Evolutionary conservation across 2,113 vertebrate genomes (phyloP), one percentile per base, ranked within the genome.

Genomic region (Psephotus haematonotus): DNA sequence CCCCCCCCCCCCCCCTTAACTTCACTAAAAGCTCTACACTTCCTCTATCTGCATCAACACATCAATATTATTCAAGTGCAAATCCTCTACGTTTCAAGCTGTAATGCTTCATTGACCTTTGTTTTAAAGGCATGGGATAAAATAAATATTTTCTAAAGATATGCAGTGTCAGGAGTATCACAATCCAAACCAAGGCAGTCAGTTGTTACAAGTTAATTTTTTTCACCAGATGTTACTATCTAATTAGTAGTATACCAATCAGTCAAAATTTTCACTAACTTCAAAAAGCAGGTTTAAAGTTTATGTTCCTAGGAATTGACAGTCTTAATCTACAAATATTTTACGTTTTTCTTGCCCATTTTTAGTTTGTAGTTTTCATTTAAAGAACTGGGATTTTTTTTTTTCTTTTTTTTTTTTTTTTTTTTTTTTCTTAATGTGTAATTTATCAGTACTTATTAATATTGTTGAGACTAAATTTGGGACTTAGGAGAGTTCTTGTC

Each of bases 141-240:
- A 90, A 53, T 18, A 3, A 43, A 41, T 10, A 2, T 52, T 90
- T 65, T 71, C n/a, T 81, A 31, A 62, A 71, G 29, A 2, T 46
- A 86, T 5, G 2, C 14, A 67, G 29, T 39, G 31, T 37, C 49
- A 85, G 35, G 31, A 43, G 55, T 44, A 20, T 52, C 27, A 62
- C 33, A 41, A 17, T 19, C 41, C 6, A 76, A 82, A 55, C 7
- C 18, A 72, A 71, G 3, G 6, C 33, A 46, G 8, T 14, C 59
- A 79, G 24, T 31, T 35, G 5, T 47, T 53, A 28, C 3, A 5
- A 78, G 17, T 39, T 1, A 35, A 11, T 60, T 53, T 59, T 64
- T 62, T 64, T 77, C 17, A n/a, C 3, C 12, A 64, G 37, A 60
- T 0, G 1, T 43, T 82, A 28, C 10, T 43, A 3, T 28, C 9